Percentiles rank a stretch among this genome's conserved stretches.
Evolutionary conservation across 2,113 vertebrate species (phyloP).

Genomic region (Tupaia tana): DNA sequence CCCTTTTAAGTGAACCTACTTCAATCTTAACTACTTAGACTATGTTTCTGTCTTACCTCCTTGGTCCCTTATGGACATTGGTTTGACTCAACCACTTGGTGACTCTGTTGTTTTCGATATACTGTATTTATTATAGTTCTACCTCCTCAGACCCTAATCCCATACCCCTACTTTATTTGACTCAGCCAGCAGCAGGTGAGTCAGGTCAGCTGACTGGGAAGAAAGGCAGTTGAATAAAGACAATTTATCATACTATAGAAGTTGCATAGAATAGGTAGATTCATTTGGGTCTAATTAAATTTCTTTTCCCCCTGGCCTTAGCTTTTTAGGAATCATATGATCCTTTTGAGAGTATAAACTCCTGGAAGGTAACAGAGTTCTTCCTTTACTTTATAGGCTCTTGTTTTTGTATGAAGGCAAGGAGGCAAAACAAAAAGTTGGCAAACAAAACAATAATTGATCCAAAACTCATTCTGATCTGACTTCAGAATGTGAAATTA

Average conservation of each 20-base stretch:
- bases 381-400: background rate
- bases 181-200: background rate
- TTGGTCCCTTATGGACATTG: background rate
- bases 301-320: background rate
- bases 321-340: background rate
- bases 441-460: background rate
- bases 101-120: background rate
- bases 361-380: background rate
- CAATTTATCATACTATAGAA: background rate
- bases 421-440: background rate
- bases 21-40: background rate
- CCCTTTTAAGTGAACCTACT: background rate
- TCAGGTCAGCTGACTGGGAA: background rate
- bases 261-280: background rate
- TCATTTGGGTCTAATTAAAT: constrained; percentile 20
- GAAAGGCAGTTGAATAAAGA: background rate
- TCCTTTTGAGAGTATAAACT: background rate
- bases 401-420: background rate
- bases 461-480: background rate
- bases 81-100: background rate
- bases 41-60: background rate
- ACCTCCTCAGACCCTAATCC: background rate
- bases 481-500: background rate
- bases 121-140: background rate
- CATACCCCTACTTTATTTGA: background rate